phyloP scores from a whole-genome alignment of 2,888 invertebrate genomes.

The Ichneumoninae sp. region DNA sequence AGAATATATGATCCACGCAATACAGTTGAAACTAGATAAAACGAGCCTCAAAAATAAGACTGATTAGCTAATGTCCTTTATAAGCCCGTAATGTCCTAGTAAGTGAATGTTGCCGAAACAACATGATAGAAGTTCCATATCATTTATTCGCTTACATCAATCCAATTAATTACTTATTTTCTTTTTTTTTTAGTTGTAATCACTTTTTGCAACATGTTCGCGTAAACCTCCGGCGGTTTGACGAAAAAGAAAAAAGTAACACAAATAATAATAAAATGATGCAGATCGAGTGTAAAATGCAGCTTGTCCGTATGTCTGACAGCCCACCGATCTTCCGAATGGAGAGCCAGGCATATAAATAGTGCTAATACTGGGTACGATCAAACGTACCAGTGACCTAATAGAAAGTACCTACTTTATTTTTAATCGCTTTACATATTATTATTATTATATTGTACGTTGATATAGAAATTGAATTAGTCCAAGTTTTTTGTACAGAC shows the following conservation, averaged over 20 bases:
- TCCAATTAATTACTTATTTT: constrained; percentile 62
- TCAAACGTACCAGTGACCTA: constrained; percentile 78
- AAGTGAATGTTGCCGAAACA: constrained; percentile 76
- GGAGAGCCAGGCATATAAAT: constrained; percentile 37
- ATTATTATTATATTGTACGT: constrained; percentile 62
- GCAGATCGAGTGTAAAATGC: constrained; percentile 19
- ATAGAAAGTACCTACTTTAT: constrained; percentile 75
- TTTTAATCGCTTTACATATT: constrained; percentile 75
- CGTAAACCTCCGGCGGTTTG: constrained; percentile 68
- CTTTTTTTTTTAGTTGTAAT: constrained; percentile 66
- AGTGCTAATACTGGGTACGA: constrained; percentile 71
- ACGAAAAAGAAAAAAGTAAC: constrained; percentile 44
- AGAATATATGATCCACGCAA: constrained; percentile 77
- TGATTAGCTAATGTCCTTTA: constrained; percentile 84
- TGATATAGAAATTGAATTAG: constrained; percentile 58
- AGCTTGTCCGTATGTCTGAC: constrained; percentile 25
- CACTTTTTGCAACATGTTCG: constrained; percentile 73
- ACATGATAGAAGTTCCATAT: constrained; percentile 82
- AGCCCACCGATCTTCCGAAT: constrained; percentile 30
- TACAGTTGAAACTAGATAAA: constrained; percentile 82
- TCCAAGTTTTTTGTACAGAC: constrained; percentile 65
- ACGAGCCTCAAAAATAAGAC: constrained; percentile 84
- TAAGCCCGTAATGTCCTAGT: constrained; percentile 82
- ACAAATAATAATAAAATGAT: neutral
- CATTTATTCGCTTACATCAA: constrained; percentile 67